Percentiles rank a stretch among this genome's conserved stretches.
Evolutionary conservation across 1,140 invertebrate species (phyloP).

Genomic region (Paralvinella palmiformis): DNA sequence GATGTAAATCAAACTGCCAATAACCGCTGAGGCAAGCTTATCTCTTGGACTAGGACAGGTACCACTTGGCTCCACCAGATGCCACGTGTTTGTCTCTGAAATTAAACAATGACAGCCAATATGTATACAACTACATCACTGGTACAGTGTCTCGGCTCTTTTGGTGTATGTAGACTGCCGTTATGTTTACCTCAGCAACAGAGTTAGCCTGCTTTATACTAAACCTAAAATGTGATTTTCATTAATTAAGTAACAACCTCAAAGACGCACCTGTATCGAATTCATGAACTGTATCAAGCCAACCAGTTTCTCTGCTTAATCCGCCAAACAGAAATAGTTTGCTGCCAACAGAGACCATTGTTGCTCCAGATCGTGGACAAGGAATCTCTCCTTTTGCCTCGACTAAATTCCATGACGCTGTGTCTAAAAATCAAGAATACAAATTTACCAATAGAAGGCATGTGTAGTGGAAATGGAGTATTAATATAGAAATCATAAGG

Average conservation of each 20-base stretch:
- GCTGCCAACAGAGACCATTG: conserved; percentile 34
- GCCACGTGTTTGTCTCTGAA: conserved; percentile 38
- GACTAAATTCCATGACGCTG: conserved; percentile 30
- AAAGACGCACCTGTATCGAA: conserved; percentile 39
- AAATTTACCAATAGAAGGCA: no score
- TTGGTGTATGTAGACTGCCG: no score
- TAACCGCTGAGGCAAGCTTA: conserved; percentile 36
- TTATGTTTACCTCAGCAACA: no score
- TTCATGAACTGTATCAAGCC: conserved; percentile 38
- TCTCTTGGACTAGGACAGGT: conserved; percentile 34
- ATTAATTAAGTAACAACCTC: background rate
- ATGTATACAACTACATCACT: no score
- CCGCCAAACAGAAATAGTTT: conserved; percentile 47
- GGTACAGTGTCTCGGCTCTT: no score
- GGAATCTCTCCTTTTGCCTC: conserved; percentile 29
- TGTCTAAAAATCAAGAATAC: conserved; percentile 24
- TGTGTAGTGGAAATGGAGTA: no score
- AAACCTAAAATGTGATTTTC: no score
- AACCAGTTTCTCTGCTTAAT: conserved; percentile 39
- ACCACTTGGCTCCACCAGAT: conserved; percentile 28
- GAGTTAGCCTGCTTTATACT: no score
- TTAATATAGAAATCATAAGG: no score
- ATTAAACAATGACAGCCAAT: no score
- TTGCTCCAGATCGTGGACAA: conserved; percentile 32
- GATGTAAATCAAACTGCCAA: conserved; percentile 40